Evolutionary conservation across 2,797 vertebrate species (phyloP).

Genomic region (Gymnopithys bicolor): DNA sequence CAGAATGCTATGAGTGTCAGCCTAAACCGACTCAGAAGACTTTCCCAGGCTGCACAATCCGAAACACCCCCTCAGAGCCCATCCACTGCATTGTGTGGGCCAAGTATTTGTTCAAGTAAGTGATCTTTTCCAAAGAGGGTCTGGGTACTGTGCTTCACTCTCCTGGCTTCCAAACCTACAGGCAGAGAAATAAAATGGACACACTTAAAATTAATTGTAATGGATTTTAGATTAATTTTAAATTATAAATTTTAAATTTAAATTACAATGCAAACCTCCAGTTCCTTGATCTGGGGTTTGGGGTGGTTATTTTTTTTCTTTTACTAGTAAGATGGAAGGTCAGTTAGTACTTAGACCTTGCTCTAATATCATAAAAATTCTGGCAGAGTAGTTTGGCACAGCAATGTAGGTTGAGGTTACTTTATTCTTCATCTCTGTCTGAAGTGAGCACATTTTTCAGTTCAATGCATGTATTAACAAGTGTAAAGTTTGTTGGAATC

Average conservation of each 20-base stretch:
- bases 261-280: neutral
- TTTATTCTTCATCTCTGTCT: neutral
- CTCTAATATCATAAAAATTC: neutral
- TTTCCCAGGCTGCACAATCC: conserved; percentile 97
- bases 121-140: neutral
- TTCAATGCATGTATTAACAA: neutral
- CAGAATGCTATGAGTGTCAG: conserved; percentile 97
- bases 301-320: neutral
- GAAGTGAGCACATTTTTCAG: neutral
- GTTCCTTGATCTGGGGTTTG: neutral
- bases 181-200: neutral
- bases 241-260: neutral
- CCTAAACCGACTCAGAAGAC: conserved; percentile 98
- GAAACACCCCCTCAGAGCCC: conserved; percentile 97
- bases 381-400: neutral
- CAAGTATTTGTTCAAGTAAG: conserved; percentile 99
- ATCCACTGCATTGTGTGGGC: conserved; percentile 99
- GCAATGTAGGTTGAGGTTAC: neutral
- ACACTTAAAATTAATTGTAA: neutral
- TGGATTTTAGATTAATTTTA: neutral
- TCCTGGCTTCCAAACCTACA: neutral
- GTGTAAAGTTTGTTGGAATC: neutral
- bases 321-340: neutral
- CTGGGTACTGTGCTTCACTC: neutral
- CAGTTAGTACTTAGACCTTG: neutral